Conservation (phyloP, 1,140 invertebrate genomes). For the Cydia amplana region DNA sequence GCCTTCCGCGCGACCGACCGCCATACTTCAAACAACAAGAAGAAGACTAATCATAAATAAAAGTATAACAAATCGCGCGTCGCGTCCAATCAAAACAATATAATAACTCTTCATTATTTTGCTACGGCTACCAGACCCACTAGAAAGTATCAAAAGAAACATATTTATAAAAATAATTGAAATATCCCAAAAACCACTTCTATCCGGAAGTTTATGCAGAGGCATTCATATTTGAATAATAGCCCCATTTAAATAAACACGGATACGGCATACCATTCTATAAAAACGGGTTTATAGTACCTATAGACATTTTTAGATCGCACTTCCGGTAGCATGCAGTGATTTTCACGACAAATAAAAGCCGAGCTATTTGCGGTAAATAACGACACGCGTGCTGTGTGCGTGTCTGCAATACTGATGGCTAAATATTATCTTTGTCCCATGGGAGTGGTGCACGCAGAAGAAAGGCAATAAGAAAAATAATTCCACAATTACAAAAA, state of each 20-base stretch:
- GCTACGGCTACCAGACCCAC: too few relatives aligned
- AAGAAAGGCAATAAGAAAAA: too few relatives aligned
- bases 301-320: constrained; percentile 17
- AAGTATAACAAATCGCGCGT: too few relatives aligned
- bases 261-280: background rate
- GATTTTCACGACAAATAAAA: constrained; percentile 26
- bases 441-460: background rate
- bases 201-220: background rate
- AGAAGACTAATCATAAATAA: background rate
- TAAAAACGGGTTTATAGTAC: constrained; percentile 3
- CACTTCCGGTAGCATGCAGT: constrained; percentile 24
- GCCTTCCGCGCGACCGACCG: constrained; percentile 6
- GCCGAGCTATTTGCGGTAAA: constrained; percentile 9
- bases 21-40: background rate
- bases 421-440: background rate
- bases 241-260: constrained; percentile 27
- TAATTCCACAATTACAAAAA: too few relatives aligned
- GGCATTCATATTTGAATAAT: constrained; percentile 17
- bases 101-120: too few relatives aligned
- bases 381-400: constrained; percentile 6
- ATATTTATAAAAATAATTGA: background rate
- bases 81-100: too few relatives aligned
- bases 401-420: background rate
- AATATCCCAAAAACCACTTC: background rate
- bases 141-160: too few relatives aligned